These are phyloP conservation scores for Andrena fulva DNA, from an alignment of 2,888 invertebrate genomes.

Conservation along the genomic window DNA sequence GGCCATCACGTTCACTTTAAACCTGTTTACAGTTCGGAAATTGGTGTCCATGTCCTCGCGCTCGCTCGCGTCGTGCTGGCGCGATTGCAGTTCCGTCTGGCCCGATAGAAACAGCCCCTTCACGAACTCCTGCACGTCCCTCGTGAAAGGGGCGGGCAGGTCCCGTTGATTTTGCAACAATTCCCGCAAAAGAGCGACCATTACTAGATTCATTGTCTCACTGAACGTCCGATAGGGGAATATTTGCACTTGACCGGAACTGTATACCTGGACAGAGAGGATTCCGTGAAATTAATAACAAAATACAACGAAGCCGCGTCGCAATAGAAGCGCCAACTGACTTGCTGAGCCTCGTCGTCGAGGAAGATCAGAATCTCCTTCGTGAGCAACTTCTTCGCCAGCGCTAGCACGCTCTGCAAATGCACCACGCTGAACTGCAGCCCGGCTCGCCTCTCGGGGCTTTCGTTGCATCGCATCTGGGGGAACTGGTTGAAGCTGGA, in stretches of 20 bases:
- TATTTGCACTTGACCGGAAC: conserved; percentile 86
- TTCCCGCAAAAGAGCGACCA: conserved; percentile 96
- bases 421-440: conserved; percentile 92
- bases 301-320: not conserved
- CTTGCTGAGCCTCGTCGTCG: conserved; percentile 93
- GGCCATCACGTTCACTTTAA: conserved; percentile 97
- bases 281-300: not conserved
- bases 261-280: conserved; percentile 84
- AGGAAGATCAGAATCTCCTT: conserved; percentile 93
- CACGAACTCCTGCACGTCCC: conserved; percentile 96
- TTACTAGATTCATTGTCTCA: conserved; percentile 96
- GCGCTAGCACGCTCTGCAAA: conserved; percentile 91
- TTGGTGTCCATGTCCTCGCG: conserved; percentile 93
- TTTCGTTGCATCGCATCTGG: conserved; percentile 91
- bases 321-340: conserved; percentile 79
- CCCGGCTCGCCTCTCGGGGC: conserved; percentile 88
- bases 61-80: conserved; percentile 94
- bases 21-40: conserved; percentile 93
- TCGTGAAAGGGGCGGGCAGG: conserved; percentile 95
- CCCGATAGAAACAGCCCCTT: conserved; percentile 95
- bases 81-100: conserved; percentile 95
- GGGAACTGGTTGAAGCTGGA: conserved; percentile 97
- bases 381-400: conserved; percentile 94
- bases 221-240: conserved; percentile 98
- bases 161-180: conserved; percentile 95